These are phyloP conservation scores for Nemapogon koenigi DNA, from an alignment of 2,888 invertebrate species.

Conservation along the genomic window DNA sequence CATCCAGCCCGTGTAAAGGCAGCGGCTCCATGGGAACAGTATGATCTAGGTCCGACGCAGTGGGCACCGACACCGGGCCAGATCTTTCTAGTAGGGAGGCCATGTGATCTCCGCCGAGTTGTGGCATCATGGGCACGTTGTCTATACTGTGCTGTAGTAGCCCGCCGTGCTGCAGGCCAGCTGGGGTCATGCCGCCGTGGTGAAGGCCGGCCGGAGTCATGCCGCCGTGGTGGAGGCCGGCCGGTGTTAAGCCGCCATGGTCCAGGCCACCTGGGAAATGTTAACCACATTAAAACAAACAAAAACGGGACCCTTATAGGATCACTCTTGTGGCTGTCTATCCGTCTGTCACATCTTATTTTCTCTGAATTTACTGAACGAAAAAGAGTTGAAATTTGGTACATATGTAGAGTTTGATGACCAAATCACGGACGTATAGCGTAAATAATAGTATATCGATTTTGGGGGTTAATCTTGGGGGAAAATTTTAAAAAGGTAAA, in stretches of 20 bases:
- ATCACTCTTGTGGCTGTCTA: too few species aligned
- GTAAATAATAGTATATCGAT: too few species aligned
- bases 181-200: conserved; percentile 52
- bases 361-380: too few species aligned
- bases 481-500: too few species aligned
- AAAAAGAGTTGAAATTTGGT: too few species aligned
- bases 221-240: conserved; percentile 20
- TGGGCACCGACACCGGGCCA: conserved; percentile 8
- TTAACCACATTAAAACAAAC: too few species aligned
- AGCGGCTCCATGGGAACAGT: conserved; percentile 35
- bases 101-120: conserved; percentile 64
- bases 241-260: conserved; percentile 28
- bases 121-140: conserved; percentile 68
- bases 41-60: conserved; percentile 22
- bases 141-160: conserved; percentile 23
- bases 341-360: too few species aligned
- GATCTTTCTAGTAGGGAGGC: conserved; percentile 18
- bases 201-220: conserved; percentile 30
- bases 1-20: conserved; percentile 28
- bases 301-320: too few species aligned
- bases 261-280: conserved; percentile 35
- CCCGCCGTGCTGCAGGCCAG: conserved; percentile 26
- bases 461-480: too few species aligned
- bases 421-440: too few species aligned
- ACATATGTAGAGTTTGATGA: too few species aligned